phyloP scores from a whole-genome alignment of 2,797 vertebrate genomes.

The Lacerta agilis region DNA sequence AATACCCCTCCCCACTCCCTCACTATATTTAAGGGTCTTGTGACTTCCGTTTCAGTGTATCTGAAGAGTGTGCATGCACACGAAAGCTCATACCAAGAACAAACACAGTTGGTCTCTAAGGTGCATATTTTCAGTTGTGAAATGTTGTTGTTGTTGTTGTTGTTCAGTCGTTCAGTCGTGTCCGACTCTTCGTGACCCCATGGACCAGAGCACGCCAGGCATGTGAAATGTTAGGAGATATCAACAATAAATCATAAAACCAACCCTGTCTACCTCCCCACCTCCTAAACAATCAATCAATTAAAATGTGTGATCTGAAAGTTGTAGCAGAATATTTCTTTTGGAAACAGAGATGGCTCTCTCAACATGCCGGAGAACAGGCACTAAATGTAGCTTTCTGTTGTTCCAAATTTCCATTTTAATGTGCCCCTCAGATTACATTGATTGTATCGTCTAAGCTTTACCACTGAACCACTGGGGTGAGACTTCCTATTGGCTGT shows the following conservation, averaged over 20 bases:
- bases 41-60: too few species aligned
- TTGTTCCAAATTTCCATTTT: background rate
- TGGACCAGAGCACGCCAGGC: too few species aligned
- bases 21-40: too few species aligned
- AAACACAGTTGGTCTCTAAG: too few species aligned
- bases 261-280: background rate
- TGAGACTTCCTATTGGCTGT: slow-evolving; percentile 26
- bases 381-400: background rate
- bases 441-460: slow-evolving; percentile 6
- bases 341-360: background rate
- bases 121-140: background rate
- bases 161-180: too few species aligned
- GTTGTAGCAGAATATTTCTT: background rate
- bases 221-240: background rate
- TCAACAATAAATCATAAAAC: background rate
- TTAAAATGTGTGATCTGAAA: background rate
- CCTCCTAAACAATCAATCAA: background rate
- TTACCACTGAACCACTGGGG: background rate
- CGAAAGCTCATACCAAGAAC: too few species aligned
- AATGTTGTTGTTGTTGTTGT: too few species aligned
- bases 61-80: too few species aligned
- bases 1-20: too few species aligned
- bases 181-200: too few species aligned
- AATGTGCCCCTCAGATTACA: background rate
- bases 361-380: background rate